Base-by-base conservation (phyloP, 2,888 invertebrate genomes). In the Leptopilina myrica region DNA sequence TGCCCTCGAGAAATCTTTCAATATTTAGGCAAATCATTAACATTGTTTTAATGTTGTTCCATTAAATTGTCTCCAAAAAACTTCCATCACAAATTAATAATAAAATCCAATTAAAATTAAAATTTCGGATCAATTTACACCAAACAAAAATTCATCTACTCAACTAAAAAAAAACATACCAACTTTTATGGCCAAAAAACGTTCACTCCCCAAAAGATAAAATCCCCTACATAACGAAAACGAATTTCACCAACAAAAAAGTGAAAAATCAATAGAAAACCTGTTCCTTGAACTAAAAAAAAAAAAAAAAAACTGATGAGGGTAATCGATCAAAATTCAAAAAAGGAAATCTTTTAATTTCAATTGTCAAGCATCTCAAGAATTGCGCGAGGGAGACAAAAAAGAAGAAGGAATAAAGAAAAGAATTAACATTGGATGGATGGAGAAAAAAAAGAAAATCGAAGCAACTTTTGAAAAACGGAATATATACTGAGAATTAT, bases 221-320 rank as follows among this genome's bases (percentile, higher is more conserved):
- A 73, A 94, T 20, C 4, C 1, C 20, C 20, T 20, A 33, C 5
- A 33, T 33, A 62, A 75, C 20, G 76, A 66, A 26, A 76, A 69
- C 85, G 82, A 4, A 87, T 82, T 80, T 73, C 88, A 89, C 56
- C 84, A 83, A 5, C 84, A 83, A 5, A 40, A 87, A 43, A 87
- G 90, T 89, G 79, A 0, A 76, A 82, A 67, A 46, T 53, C 9
- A 11, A 69, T 64, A 7, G 20, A 53, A 73, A 56, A 15, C 3
- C 33, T 69, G 69, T n/a, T 69, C 59, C 14, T 64, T 78, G 26
- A 75, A 64, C 65, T 77, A 33, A 33, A 11, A 49, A 66, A 76
- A 78, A 62, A 73, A 73, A 33, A 49, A 66, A 76, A 78, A 62
- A 73, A 73, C 40, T 73, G 73, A 73, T 40, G 73, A 73, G 73